Evolutionary conservation across 2,888 invertebrate genomes (phyloP).

Genomic region (Schizotus pectinicornis): DNA sequence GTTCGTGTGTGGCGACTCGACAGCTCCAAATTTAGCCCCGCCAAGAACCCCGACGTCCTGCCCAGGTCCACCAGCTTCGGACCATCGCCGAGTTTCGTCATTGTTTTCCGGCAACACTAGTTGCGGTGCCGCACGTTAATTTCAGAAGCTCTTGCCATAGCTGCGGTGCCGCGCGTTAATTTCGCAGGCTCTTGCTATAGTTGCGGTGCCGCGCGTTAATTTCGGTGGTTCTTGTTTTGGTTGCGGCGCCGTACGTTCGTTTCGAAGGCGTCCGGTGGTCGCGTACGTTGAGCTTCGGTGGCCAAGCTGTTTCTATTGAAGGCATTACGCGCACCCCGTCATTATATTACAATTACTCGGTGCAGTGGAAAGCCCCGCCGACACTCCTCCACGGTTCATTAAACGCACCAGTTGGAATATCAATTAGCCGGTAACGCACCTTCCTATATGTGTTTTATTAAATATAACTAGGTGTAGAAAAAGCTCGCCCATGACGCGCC

Average conservation of each 20-base stretch:
- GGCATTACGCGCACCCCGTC: conserved; percentile 8
- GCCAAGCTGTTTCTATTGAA: neutral
- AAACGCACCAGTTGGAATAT: conserved; percentile 50
- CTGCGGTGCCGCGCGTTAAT: too few species aligned
- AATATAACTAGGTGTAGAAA: conserved; percentile 47
- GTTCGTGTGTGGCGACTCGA: neutral
- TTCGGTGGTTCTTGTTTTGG: too few species aligned
- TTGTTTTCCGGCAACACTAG: too few species aligned
- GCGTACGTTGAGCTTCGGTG: neutral
- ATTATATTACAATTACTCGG: conserved; percentile 19
- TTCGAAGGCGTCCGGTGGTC: neutral
- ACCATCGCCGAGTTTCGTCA: too few species aligned
- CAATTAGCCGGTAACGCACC: conserved; percentile 47
- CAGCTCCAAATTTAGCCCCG: too few species aligned
- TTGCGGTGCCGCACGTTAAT: too few species aligned
- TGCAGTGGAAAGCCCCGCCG: conserved; percentile 11
- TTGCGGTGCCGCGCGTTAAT: too few species aligned
- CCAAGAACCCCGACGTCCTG: too few species aligned
- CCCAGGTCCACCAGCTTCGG: too few species aligned
- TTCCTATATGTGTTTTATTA: conserved; percentile 45
- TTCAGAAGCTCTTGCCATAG: too few species aligned
- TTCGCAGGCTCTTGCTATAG: too few species aligned
- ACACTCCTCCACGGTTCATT: conserved; percentile 47
- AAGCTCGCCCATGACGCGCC: conserved; percentile 42
- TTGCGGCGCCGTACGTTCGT: too few species aligned